A percentile compares a stretch with the other conserved stretches of the same genome.
These are phyloP conservation scores for Cyclargus thomasi DNA, from an alignment of 1,140 invertebrate species.

Conservation along the genomic window DNA sequence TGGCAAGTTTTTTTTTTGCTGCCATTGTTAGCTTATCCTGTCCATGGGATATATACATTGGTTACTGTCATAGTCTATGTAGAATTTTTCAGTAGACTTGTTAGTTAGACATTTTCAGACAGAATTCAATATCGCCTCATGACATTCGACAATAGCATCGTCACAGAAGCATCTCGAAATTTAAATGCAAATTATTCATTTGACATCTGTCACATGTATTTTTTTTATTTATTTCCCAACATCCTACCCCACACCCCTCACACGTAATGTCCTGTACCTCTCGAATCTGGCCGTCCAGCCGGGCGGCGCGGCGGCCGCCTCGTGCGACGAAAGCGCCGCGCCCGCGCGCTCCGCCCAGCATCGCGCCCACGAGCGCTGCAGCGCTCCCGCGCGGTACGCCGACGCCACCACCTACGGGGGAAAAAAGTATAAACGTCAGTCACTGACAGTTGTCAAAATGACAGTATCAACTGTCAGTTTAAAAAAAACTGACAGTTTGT, in stretches of 20 bases:
- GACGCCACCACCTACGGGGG: conserved; percentile 42
- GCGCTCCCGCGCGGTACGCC: conserved; percentile 42
- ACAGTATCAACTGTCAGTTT: no score
- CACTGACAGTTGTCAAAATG: not conserved
- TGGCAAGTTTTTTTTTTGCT: no score
- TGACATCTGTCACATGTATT: not conserved
- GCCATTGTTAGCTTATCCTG: no score
- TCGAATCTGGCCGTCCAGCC: conserved; percentile 65
- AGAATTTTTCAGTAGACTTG: no score
- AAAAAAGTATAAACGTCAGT: not conserved
- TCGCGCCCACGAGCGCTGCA: conserved; percentile 40
- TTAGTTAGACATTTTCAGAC: no score
- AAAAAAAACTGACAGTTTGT: no score
- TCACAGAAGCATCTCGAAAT: not conserved
- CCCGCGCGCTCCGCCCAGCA: conserved; percentile 41
- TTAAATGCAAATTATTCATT: not conserved
- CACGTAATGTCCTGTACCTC: conserved; percentile 48
- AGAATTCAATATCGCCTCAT: no score
- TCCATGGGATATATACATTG: no score
- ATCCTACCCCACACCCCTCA: not conserved
- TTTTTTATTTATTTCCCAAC: not conserved
- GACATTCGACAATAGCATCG: no score
- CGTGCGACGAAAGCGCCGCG: conserved; percentile 43
- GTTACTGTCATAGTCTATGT: no score
- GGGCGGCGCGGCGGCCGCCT: conserved; percentile 61